Evolutionary conservation across 2,797 vertebrate genomes (phyloP).

Genomic region (Ambastaia sidthimunki): DNA sequence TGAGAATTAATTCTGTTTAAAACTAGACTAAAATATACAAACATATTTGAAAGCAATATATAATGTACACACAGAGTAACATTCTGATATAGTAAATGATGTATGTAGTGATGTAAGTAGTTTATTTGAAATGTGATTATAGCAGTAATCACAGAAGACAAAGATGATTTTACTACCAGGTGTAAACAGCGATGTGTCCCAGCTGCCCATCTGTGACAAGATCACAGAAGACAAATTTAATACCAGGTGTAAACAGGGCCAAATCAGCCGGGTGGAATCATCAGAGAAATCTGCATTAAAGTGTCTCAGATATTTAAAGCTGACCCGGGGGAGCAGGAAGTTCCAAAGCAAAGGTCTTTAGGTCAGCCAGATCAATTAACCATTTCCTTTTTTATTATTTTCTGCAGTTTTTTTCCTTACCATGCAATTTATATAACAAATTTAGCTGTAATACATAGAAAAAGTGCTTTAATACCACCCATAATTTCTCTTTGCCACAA

Average conservation of each 20-base stretch:
- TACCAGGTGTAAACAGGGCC: neutral
- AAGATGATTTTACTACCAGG: neutral
- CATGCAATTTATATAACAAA: neutral
- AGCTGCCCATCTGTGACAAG: neutral
- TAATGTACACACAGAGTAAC: neutral
- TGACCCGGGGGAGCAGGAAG: constrained; percentile 12
- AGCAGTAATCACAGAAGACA: neutral
- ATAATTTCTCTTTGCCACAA: neutral
- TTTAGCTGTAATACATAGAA: neutral
- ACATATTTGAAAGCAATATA: neutral
- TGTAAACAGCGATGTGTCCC: neutral
- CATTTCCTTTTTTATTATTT: constrained; percentile 25
- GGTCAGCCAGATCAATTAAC: constrained; percentile 34
- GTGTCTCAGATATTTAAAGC: constrained; percentile 30
- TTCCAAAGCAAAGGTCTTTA: constrained; percentile 31
- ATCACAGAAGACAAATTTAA: neutral
- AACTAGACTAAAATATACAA: neutral
- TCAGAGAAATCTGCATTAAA: neutral
- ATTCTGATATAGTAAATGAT: neutral
- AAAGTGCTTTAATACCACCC: neutral
- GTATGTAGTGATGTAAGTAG: neutral
- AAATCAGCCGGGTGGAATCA: neutral
- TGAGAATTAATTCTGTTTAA: neutral
- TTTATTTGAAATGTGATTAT: neutral
- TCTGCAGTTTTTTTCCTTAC: constrained; percentile 3